These are phyloP conservation scores for Tetragonula carbonaria DNA, from an alignment of 2,888 invertebrate species.

Conservation along the genomic window DNA sequence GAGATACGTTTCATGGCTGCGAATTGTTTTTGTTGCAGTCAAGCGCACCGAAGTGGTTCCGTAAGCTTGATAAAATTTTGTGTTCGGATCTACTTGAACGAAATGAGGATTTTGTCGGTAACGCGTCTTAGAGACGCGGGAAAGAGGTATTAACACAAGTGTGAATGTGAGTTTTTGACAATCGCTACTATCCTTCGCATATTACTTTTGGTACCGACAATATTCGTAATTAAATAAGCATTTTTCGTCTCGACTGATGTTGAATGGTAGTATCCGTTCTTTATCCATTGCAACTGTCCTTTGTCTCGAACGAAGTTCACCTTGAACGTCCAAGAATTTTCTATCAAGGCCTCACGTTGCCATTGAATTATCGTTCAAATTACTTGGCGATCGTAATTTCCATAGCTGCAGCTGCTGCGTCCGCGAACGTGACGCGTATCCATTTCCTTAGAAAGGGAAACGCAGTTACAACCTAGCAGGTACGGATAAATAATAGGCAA, in stretches of 20 bases:
- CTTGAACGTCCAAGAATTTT: neutral
- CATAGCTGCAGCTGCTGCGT: neutral
- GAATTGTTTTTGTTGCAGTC: neutral
- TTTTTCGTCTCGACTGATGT: too few relatives aligned
- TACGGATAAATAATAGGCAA: conserved; percentile 25
- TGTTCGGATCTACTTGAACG: neutral
- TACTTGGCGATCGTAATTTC: neutral
- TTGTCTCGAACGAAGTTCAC: neutral
- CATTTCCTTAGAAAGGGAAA: neutral
- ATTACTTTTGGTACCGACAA: too few relatives aligned
- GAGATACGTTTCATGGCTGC: neutral
- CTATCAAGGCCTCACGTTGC: neutral
- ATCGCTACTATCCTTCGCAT: too few relatives aligned
- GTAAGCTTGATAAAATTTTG: neutral
- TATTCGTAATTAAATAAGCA: too few relatives aligned
- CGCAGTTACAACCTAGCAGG: neutral
- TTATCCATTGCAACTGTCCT: neutral
- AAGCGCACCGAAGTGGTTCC: neutral
- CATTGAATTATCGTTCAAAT: neutral
- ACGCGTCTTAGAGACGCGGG: neutral
- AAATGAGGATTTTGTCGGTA: neutral
- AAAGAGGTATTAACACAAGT: neutral
- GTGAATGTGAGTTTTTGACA: neutral
- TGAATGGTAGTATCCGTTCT: too few relatives aligned
- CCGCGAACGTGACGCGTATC: neutral